Conservation (phyloP, 2,797 vertebrate genomes). For the Jordanella pulchra region DNA sequence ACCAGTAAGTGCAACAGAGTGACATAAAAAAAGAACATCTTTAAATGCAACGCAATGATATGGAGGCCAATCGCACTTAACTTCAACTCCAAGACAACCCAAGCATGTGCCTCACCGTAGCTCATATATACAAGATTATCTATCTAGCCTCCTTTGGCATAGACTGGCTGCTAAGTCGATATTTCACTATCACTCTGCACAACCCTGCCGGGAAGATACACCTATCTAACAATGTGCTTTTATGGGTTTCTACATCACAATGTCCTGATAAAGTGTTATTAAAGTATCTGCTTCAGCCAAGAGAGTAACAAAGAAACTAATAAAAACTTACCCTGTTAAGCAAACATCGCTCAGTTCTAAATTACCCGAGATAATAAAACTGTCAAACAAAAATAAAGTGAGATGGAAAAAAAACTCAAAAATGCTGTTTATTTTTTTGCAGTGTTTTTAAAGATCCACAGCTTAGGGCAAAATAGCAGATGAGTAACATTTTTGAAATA, state of each 20-base stretch:
- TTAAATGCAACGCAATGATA: constrained; percentile 45
- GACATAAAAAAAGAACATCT: constrained; percentile 48
- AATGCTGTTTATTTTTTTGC: background rate
- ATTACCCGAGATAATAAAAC: constrained; percentile 24
- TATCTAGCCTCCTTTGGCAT: constrained; percentile 16
- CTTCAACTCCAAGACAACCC: constrained; percentile 13
- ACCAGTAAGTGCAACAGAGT: constrained; percentile 58
- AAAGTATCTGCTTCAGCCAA: constrained; percentile 35
- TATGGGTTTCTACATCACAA: constrained; percentile 54
- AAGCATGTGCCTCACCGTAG: constrained; percentile 18
- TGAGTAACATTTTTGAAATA: background rate
- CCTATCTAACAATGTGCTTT: constrained; percentile 36
- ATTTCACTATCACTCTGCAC: constrained; percentile 42
- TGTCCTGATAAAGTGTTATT: constrained; percentile 65
- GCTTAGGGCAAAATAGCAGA: background rate
- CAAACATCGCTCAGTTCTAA: constrained; percentile 17
- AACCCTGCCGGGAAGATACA: constrained; percentile 44
- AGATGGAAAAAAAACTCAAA: constrained; percentile 6
- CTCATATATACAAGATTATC: constrained; percentile 27
- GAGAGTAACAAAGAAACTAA: constrained; percentile 24
- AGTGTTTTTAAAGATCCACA: background rate
- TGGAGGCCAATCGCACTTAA: constrained; percentile 20
- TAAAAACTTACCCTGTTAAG: constrained; percentile 37
- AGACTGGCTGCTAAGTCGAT: constrained; percentile 28
- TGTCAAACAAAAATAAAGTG: constrained; percentile 23